Base-by-base conservation (phyloP, 1,140 invertebrate species). In the Periplaneta americana region DNA sequence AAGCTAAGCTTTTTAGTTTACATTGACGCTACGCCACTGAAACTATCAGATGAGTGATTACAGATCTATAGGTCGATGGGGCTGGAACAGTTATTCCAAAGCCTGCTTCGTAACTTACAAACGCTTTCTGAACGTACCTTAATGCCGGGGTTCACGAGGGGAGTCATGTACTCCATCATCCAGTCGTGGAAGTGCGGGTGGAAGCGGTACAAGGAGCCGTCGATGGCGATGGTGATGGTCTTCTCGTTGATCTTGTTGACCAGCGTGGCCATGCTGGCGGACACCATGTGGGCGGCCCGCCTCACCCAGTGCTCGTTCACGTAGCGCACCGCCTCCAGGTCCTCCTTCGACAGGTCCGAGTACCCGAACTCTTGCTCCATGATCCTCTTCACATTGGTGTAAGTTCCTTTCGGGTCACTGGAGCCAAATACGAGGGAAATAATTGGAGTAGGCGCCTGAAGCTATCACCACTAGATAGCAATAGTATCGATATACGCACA, bases 151-250 rank as follows among this genome's bases (percentile, higher is more conserved):
- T 90, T 86, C 32, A 87, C 35, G 13, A 81, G 35, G 9, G 97
- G 91, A 34, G 91, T 89, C 85, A 99, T 98, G 88, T 97, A 97
- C 83, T 97, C 94, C 81, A 95, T 94, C 96, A 99, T 98, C 82
- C 99, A 92, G 88, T 96, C 92, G 87, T 98, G 96, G 90, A 99
- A 99, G 88, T 98, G 95, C 1, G 98, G 98, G 89, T 99, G 98
- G 91, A 96, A 99, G 85, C 98, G 93, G 88, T 99, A 99, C 0
- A 99, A 96, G 32, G 98, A 99, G 28, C 99, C 99, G 89, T 99
- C 99, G 83, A 99, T 96, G 78, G 97, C 99, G 22, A 99, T 96
- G 0, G 98, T 98, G 1, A 99, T 96, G 82, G 94, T 92, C 11
- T 94, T 92, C 85, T 98, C 94, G 33, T 92, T 91, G 91, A 99